These are phyloP conservation scores for Spodoptera exigua DNA, from an alignment of 2,888 invertebrate genomes.

Conservation along the genomic window DNA sequence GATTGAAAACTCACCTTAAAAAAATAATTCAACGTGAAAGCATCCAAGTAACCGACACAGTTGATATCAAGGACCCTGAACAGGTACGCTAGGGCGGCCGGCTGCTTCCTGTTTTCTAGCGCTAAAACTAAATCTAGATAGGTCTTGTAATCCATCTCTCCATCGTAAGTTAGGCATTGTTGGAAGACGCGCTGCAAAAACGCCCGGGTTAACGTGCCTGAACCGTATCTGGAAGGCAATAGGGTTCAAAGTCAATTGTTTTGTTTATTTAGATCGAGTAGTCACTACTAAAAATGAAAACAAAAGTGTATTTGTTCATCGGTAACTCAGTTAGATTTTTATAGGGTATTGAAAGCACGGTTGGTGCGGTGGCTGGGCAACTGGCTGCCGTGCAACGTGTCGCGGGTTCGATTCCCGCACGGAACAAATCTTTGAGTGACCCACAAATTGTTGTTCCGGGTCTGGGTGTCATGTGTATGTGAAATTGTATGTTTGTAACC, in stretches of 20 bases:
- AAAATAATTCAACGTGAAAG: conserved; percentile 97
- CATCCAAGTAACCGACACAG: conserved; percentile 95
- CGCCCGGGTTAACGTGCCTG: conserved; percentile 96
- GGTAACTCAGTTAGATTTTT: too few relatives aligned
- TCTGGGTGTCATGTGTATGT: too few relatives aligned
- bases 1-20: conserved; percentile 90
- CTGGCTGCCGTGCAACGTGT: too few relatives aligned
- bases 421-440: too few relatives aligned
- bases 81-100: conserved; percentile 96
- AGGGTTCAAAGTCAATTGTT: background rate
- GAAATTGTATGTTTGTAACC: too few relatives aligned
- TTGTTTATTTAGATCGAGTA: too few relatives aligned
- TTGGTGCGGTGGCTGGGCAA: too few relatives aligned
- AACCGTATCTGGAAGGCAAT: conserved; percentile 91
- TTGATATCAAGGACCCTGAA: conserved; percentile 97
- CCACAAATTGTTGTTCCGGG: too few relatives aligned
- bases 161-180: conserved; percentile 98
- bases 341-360: too few relatives aligned
- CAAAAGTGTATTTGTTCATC: too few relatives aligned
- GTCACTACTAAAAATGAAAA: too few relatives aligned
- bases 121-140: conserved; percentile 98
- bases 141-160: conserved; percentile 99
- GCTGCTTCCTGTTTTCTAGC: conserved; percentile 96
- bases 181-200: conserved; percentile 98
- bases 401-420: too few relatives aligned